Evolutionary conservation across 2,888 invertebrate genomes (phyloP).

Genomic region (Conchocele bisecta): DNA sequence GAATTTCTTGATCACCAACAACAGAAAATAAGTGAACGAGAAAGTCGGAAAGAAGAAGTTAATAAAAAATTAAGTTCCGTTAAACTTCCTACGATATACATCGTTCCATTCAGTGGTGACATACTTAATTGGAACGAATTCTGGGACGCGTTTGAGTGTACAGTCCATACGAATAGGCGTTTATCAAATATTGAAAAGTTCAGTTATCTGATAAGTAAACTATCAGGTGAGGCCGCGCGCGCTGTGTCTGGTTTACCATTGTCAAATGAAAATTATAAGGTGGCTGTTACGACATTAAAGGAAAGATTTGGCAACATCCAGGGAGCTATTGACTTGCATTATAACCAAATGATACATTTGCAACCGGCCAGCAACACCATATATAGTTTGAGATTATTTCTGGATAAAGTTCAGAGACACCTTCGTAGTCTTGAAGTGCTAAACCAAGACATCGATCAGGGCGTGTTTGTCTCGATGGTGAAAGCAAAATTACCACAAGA

Average conservation of each 20-base stretch:
- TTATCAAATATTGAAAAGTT: slow-evolving; percentile 18
- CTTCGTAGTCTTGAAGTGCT: slow-evolving; percentile 30
- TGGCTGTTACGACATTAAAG: slow-evolving; percentile 14
- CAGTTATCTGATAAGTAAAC: slow-evolving; percentile 15
- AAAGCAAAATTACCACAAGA: slow-evolving; percentile 23
- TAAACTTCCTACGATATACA: slow-evolving; percentile 28
- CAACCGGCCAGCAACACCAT: slow-evolving; percentile 11
- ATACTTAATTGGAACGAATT: slow-evolving; percentile 20
- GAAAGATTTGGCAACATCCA: slow-evolving; percentile 31
- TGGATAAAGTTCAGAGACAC: slow-evolving; percentile 27
- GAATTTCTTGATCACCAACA: not conserved
- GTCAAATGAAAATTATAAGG: slow-evolving; percentile 32
- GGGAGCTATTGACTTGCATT: slow-evolving; percentile 32
- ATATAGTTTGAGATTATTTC: slow-evolving; percentile 19
- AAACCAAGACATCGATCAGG: slow-evolving; percentile 24
- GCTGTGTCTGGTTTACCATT: slow-evolving; percentile 23
- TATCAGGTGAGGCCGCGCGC: slow-evolving; percentile 26
- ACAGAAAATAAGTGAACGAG: not conserved
- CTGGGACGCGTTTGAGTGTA: slow-evolving; percentile 29
- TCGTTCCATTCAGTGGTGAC: slow-evolving; percentile 16
- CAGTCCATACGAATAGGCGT: slow-evolving; percentile 17
- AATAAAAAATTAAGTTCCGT: slow-evolving; percentile 4
- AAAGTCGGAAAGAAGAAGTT: too few relatives aligned
- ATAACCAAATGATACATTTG: slow-evolving; percentile 21
- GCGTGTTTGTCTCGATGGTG: slow-evolving; percentile 31